These are phyloP conservation scores for Trichonephila clavipes DNA, from an alignment of 1,140 invertebrate species.

Conservation along the genomic window DNA sequence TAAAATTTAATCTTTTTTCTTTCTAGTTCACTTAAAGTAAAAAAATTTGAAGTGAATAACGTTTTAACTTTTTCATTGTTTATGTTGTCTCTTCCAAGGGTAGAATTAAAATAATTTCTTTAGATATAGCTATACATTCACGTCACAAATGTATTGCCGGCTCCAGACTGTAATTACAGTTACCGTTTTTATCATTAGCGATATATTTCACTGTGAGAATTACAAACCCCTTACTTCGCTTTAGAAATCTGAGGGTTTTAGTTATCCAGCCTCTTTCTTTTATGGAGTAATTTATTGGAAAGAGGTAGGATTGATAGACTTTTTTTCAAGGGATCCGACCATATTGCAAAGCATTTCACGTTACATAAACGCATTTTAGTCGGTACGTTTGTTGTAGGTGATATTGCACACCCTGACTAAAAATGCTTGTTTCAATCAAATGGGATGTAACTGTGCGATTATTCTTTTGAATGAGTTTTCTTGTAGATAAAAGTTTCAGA, in stretches of 20 bases:
- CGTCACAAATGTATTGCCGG: background rate
- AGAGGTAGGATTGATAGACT: background rate
- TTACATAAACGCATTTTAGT: background rate
- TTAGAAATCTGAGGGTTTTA: background rate
- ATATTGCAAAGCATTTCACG: background rate
- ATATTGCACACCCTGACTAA: background rate
- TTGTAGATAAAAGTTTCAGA: too few relatives aligned
- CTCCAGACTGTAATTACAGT: background rate
- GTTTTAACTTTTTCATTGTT: background rate
- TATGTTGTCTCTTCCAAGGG: background rate
- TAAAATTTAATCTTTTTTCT: background rate
- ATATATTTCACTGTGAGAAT: too few relatives aligned
- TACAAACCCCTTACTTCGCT: background rate
- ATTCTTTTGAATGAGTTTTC: background rate
- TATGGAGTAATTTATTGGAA: conserved; percentile 1
- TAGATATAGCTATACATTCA: background rate
- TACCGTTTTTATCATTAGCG: background rate
- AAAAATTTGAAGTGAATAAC: background rate
- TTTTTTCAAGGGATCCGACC: conserved; percentile 14
- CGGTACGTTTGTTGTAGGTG: background rate
- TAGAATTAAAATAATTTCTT: background rate
- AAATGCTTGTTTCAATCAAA: background rate
- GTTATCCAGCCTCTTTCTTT: background rate
- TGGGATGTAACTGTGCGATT: background rate
- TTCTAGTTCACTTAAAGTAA: background rate